These are phyloP conservation scores for Camponotus vicinus DNA, from an alignment of 1,140 invertebrate genomes.

Conservation along the genomic window DNA sequence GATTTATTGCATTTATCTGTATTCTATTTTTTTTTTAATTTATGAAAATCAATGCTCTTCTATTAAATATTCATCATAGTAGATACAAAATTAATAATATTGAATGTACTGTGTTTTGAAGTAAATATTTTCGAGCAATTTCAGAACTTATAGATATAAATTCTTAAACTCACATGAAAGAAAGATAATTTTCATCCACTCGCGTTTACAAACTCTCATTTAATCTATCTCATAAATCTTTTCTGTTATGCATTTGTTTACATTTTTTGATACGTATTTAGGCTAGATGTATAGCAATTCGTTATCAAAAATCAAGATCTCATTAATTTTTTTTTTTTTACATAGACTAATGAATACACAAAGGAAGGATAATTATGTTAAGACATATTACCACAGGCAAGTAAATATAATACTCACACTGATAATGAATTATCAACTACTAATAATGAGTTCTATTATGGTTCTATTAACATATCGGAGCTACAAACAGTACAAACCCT, in stretches of 20 bases:
- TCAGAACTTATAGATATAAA: not conserved
- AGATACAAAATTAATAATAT: not conserved
- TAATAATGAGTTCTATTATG: too few species aligned
- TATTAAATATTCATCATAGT: not conserved
- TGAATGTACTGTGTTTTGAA: not conserved
- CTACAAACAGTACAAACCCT: too few species aligned
- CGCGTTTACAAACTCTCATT: not conserved
- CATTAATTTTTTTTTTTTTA: not conserved
- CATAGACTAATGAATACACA: not conserved
- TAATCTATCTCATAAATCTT: constrained; percentile 5
- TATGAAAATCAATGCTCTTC: not conserved
- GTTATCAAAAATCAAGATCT: not conserved
- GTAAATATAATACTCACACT: too few species aligned
- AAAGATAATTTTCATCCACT: not conserved
- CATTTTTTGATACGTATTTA: constrained; percentile 20
- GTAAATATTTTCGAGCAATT: not conserved
- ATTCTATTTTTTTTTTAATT: not conserved
- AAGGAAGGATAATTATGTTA: not conserved
- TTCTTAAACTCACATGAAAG: not conserved
- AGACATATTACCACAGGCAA: too few species aligned
- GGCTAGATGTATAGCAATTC: not conserved
- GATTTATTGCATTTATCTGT: not conserved
- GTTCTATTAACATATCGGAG: too few species aligned
- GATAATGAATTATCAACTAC: too few species aligned
- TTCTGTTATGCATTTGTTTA: constrained; percentile 52